Conservation (phyloP, 2,888 invertebrate genomes). For the Heteropelma amictum region DNA sequence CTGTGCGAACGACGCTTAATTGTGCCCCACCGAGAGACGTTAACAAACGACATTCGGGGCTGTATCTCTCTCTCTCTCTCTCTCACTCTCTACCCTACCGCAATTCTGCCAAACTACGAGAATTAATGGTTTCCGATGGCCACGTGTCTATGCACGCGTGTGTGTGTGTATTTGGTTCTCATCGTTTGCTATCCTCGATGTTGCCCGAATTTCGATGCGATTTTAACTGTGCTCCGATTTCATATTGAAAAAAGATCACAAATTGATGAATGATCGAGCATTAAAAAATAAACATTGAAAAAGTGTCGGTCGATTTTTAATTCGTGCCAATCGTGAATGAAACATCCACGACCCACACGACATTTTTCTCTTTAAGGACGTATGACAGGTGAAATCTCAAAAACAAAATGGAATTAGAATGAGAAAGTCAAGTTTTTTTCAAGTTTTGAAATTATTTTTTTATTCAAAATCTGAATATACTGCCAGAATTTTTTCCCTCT, state of each 20-base stretch:
- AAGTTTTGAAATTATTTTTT: no score
- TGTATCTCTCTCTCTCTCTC: constrained; percentile 15
- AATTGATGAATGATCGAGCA: not conserved
- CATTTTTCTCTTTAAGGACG: no score
- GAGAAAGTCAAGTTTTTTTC: no score
- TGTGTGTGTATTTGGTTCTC: constrained; percentile 21
- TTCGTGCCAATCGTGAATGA: no score
- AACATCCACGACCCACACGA: no score
- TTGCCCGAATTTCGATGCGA: constrained; percentile 40
- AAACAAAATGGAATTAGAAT: no score
- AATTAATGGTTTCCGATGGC: constrained; percentile 59
- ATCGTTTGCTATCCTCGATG: constrained; percentile 14
- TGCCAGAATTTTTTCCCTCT: no score
- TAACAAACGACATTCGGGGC: constrained; percentile 57
- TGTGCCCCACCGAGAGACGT: constrained; percentile 56
- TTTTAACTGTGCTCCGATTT: constrained; percentile 46
- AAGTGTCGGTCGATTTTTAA: no score
- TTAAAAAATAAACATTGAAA: no score
- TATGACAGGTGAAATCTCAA: no score
- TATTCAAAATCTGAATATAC: no score
- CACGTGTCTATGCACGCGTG: no score
- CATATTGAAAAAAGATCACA: constrained; percentile 2
- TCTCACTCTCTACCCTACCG: not conserved
- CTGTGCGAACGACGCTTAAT: constrained; percentile 57
- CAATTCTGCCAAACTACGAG: constrained; percentile 45